Base-by-base conservation (phyloP, 1,140 invertebrate genomes). In the Bombus huntii region DNA sequence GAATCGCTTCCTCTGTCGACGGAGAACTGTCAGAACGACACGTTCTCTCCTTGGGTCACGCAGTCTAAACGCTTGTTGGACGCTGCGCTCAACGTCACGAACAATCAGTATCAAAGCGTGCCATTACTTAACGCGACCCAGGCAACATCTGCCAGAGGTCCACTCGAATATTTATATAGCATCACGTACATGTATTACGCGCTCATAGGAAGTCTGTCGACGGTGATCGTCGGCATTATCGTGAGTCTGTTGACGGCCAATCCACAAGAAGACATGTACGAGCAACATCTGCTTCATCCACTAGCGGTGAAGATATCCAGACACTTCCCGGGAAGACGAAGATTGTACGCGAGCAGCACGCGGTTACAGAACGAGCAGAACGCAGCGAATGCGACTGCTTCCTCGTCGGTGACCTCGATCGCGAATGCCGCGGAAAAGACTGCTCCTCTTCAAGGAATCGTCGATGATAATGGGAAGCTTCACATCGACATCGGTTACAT, bases 171-270 rank as follows among this genome's bases (percentile, higher is more conserved):
- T 28, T 92, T 97, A 15, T 97, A 97, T 89, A 96, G 96, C 12
- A 96, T 97, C 62, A 97, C 97, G 10, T 97, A 97, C 91, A 97
- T 97, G 97, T 97, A 97, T 92, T 97, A 97, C 91, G 96, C 97
- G 39, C 92, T 97, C 8, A 95, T 97, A 65, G 97, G 97, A 3
- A 97, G 97, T 74, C 87, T 96, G 25, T 95, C 97, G 37, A 97
- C 97, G 0, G 95, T 97, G 0, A 78, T 96, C 8, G 93, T 97
- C 44, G 97, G 97, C 1, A 96, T 96, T 12, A 92, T 97, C 13
- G 95, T 97, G 39, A 97, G 97, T 91, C 96, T 96, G 59, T 87
- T 97, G 31, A 97, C 97, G 73, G 96, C 95, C 13, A 95, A 96
- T 79, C 93, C 95, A 13, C 95, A 97, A 65, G 96, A 96, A 10